Evolutionary conservation across 2,113 vertebrate species (phyloP).

Genomic region (Triplophysa siluroides): DNA sequence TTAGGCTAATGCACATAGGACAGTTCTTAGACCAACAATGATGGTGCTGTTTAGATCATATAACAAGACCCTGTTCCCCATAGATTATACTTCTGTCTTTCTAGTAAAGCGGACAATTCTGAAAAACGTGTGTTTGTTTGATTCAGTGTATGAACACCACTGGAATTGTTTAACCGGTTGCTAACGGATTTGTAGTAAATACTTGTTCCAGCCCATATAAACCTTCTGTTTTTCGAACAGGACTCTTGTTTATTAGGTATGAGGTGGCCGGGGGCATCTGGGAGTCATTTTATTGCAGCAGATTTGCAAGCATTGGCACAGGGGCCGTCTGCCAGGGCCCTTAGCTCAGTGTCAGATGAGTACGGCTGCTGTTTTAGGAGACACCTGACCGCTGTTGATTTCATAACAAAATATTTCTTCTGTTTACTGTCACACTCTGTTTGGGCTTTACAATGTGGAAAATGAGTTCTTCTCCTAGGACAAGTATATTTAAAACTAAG

Average conservation of each 20-base stretch:
- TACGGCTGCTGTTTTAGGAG: neutral
- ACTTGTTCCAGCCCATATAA: constrained; percentile 8
- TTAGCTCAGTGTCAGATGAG: neutral
- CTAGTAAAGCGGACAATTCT: constrained; percentile 43
- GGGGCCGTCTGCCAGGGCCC: constrained; percentile 20
- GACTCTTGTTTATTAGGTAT: constrained; percentile 39
- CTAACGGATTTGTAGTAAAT: neutral
- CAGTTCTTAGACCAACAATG: constrained; percentile 6
- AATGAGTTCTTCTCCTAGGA: no score
- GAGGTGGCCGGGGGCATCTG: constrained; percentile 44
- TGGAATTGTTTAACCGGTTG: neutral
- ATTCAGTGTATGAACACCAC: neutral
- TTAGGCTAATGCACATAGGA: constrained; percentile 44
- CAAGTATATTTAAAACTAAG: no score
- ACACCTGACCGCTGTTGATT: neutral
- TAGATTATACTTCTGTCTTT: constrained; percentile 49
- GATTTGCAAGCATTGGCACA: constrained; percentile 33
- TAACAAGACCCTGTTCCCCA: constrained; percentile 17
- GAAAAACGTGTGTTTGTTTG: neutral
- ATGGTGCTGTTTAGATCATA: constrained; percentile 42
- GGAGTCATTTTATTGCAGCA: constrained; percentile 46
- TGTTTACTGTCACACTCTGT: neutral
- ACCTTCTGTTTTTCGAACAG: constrained; percentile 19
- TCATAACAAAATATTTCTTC: neutral
- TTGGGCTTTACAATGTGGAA: neutral